Conservation (phyloP, 2,797 vertebrate species). For the Cephalopachus bancanus region DNA sequence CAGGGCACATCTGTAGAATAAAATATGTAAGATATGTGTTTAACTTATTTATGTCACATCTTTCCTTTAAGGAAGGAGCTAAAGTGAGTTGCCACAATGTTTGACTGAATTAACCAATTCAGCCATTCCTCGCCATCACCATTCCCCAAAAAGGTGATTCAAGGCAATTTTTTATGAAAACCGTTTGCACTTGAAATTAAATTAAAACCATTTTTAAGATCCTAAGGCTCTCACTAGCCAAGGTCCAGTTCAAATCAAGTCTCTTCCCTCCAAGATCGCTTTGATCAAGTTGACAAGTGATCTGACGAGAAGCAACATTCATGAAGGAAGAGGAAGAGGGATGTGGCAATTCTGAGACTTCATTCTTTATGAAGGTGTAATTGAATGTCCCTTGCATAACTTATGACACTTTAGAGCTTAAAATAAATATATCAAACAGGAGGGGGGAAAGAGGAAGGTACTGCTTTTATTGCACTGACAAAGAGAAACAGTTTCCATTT, state of each 20-base stretch:
- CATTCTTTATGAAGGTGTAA: not conserved
- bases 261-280: not conserved
- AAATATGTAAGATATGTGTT: not conserved
- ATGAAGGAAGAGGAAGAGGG: not conserved
- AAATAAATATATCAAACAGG: not conserved
- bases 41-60: not conserved
- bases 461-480: not conserved
- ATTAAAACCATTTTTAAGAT: constrained; percentile 40
- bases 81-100: constrained; percentile 51
- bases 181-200: constrained; percentile 45
- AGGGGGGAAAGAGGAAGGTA: not conserved
- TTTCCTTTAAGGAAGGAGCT: constrained; percentile 9
- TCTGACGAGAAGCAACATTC: not conserved
- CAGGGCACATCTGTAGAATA: not conserved
- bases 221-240: not conserved
- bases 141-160: not conserved
- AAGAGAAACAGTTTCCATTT: not conserved
- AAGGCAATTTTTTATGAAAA: constrained; percentile 14
- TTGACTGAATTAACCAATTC: constrained; percentile 27
- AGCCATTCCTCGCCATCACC: not conserved
- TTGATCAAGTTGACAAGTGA: constrained; percentile 4
- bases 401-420: constrained; percentile 11
- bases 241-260: constrained; percentile 27
- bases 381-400: not conserved
- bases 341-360: not conserved